Evolutionary conservation across 2,888 invertebrate species (phyloP).

Genomic region (Bimastos eiseni): DNA sequence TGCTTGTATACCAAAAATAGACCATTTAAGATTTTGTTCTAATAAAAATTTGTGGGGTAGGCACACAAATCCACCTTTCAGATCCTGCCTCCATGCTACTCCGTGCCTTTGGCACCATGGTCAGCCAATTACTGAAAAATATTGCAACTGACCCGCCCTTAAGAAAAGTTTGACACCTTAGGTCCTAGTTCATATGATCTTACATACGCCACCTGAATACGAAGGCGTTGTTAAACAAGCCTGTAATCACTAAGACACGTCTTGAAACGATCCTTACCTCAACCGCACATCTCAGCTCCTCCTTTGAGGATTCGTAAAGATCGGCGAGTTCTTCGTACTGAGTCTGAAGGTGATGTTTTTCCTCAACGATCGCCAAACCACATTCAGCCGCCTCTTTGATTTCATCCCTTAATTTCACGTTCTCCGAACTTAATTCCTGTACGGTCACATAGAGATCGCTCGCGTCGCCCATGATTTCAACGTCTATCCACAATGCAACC

Average conservation of each 20-base stretch:
- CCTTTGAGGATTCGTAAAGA: slow-evolving; percentile 85
- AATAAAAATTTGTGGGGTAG: too few species aligned
- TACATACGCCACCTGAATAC: too few species aligned
- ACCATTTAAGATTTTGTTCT: too few species aligned
- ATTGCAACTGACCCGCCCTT: too few species aligned
- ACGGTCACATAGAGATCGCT: slow-evolving; percentile 57
- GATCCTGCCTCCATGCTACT: too few species aligned
- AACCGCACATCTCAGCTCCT: slow-evolving; percentile 90
- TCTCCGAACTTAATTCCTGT: slow-evolving; percentile 52
- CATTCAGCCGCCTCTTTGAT: slow-evolving; percentile 90
- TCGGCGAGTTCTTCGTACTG: slow-evolving; percentile 87
- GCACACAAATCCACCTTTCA: too few species aligned
- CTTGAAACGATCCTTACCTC: slow-evolving; percentile 70
- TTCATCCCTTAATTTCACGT: slow-evolving; percentile 60
- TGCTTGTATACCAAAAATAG: too few species aligned
- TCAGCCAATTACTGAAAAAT: too few species aligned
- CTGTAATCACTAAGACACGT: not conserved
- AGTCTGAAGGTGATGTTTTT: slow-evolving; percentile 83
- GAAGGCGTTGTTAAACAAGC: not conserved
- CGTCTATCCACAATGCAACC: not conserved
- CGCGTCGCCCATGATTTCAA: slow-evolving; percentile 30
- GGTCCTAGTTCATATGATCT: too few species aligned
- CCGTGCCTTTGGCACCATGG: too few species aligned
- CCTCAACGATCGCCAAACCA: slow-evolving; percentile 89
- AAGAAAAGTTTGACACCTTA: too few species aligned